A percentile compares a stretch with the other conserved stretches of the same genome.
phyloP scores from a whole-genome alignment of 2,888 invertebrate species.

The Tholera decimalis region DNA sequence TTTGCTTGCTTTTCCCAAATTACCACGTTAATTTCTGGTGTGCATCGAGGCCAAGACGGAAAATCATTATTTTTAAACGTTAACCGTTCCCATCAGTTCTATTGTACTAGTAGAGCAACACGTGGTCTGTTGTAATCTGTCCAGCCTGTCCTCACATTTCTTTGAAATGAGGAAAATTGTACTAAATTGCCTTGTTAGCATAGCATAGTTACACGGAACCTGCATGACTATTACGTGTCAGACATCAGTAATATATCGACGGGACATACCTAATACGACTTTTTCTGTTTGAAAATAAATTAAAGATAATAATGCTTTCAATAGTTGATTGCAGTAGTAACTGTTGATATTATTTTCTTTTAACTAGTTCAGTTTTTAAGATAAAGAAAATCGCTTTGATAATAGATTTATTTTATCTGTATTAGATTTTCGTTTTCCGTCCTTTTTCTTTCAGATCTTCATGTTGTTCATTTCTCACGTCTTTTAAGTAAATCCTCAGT shows the following conservation, averaged over 20 bases:
- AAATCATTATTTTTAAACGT: conserved; percentile 18
- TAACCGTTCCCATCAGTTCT: conserved; percentile 1
- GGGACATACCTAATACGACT: conserved; percentile 1
- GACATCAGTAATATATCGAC: conserved; percentile 2
- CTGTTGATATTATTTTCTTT: neutral
- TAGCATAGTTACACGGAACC: conserved; percentile 38
- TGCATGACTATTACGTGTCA: conserved; percentile 26
- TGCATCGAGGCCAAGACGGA: conserved; percentile 2
- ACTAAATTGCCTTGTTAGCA: conserved; percentile 40
- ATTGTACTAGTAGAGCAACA: conserved; percentile 10
- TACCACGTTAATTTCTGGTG: conserved; percentile 36
- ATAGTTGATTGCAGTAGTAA: neutral
- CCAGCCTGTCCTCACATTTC: conserved; percentile 39
- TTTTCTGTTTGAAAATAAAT: conserved; percentile 2
- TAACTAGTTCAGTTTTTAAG: neutral
- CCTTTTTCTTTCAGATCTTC: no score
- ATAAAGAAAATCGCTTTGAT: no score
- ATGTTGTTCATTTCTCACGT: neutral
- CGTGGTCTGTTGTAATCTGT: conserved; percentile 14
- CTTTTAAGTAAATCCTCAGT: neutral
- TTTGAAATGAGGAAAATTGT: conserved; percentile 51
- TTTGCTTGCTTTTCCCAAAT: conserved; percentile 45
- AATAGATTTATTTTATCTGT: no score
- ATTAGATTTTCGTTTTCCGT: no score
- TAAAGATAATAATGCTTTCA: neutral